Evolutionary conservation across 2,113 vertebrate species (phyloP).

Genomic region (Strix uralensis): DNA sequence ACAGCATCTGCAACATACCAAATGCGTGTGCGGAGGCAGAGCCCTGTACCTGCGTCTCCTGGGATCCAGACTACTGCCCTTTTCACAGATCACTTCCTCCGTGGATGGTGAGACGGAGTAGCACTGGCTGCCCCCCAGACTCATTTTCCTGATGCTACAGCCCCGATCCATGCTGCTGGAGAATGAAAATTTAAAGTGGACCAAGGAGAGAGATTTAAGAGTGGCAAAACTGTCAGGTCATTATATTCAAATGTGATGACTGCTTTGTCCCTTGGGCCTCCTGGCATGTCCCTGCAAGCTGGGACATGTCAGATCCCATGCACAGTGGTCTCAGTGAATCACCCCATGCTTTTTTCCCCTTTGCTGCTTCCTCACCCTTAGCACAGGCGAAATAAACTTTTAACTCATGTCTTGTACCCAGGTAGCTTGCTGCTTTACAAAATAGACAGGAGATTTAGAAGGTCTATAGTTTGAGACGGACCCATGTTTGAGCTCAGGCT

Average conservation of each 20-base stretch:
- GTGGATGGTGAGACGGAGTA: fast-evolving
- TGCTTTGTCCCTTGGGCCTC: background rate
- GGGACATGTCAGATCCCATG: fast-evolving
- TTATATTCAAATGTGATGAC: background rate
- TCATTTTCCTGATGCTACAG: background rate
- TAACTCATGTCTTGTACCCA: background rate
- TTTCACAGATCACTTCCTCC: background rate
- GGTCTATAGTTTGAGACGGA: background rate
- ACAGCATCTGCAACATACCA: background rate
- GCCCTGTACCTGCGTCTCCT: background rate
- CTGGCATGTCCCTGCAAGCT: background rate
- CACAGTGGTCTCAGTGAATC: fast-evolving
- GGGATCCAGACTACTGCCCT: background rate
- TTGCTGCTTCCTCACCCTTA: background rate
- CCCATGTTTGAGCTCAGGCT: background rate
- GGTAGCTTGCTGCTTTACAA: background rate
- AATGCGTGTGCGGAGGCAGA: fast-evolving
- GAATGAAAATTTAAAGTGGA: background rate
- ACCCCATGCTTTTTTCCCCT: fast-evolving
- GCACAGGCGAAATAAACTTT: background rate
- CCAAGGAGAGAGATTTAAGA: background rate
- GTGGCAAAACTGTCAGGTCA: background rate
- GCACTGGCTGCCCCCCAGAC: background rate
- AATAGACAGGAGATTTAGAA: background rate
- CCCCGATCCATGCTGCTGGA: fast-evolving